phyloP scores from a whole-genome alignment of 1,140 invertebrate genomes.

The Pectinophora gossypiella region DNA sequence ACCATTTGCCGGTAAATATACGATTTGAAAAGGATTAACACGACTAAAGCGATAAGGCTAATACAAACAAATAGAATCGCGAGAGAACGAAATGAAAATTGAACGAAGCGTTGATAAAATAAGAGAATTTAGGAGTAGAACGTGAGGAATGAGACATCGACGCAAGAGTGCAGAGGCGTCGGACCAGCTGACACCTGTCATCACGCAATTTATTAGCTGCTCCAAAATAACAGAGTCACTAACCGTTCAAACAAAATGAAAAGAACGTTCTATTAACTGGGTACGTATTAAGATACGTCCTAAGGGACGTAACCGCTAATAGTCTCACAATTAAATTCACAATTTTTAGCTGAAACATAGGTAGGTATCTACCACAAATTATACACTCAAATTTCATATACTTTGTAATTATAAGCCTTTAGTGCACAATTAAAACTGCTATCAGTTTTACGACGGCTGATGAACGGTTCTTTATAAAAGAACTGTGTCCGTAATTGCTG shows the following conservation, averaged over 20 bases:
- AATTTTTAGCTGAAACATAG: slow-evolving; percentile 21
- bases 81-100: slow-evolving; percentile 66
- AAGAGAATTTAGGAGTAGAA: slow-evolving; percentile 69
- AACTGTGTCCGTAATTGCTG: slow-evolving; percentile 15
- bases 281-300: too few species aligned
- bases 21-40: slow-evolving; percentile 30
- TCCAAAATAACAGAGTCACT: slow-evolving; percentile 69
- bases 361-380: slow-evolving; percentile 5
- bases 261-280: slow-evolving; percentile 65
- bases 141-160: slow-evolving; percentile 73
- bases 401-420: slow-evolving; percentile 23
- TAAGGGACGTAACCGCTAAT: too few species aligned
- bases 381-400: slow-evolving; percentile 16
- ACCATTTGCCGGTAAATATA: not conserved
- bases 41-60: slow-evolving; percentile 43
- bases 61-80: slow-evolving; percentile 58
- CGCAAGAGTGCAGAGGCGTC: slow-evolving; percentile 73
- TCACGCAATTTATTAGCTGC: slow-evolving; percentile 72
- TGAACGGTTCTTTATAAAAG: slow-evolving; percentile 22
- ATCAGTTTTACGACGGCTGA: slow-evolving; percentile 22
- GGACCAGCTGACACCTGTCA: slow-evolving; percentile 73
- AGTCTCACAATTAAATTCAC: slow-evolving; percentile 53
- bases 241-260: slow-evolving; percentile 68
- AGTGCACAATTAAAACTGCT: slow-evolving; percentile 20
- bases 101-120: slow-evolving; percentile 71